Conservation (phyloP, 2,888 invertebrate species). For the Agrochola litura region DNA sequence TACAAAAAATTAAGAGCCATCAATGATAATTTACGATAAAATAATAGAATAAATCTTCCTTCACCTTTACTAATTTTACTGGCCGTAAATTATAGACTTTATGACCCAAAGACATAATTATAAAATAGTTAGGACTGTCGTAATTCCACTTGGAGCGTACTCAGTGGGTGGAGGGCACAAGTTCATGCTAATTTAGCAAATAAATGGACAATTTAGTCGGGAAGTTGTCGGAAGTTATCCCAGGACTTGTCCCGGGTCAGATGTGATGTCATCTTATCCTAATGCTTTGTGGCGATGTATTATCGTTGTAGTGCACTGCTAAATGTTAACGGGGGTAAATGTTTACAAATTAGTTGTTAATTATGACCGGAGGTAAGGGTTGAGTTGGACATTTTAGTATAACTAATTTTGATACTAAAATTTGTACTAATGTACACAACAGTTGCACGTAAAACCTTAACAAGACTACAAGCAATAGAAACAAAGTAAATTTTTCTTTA, state of each 20-base stretch:
- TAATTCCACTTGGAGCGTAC: conserved; percentile 64
- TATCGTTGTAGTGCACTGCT: conserved; percentile 44
- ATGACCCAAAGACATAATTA: conserved; percentile 68
- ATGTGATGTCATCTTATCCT: conserved; percentile 64
- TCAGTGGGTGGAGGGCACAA: conserved; percentile 66
- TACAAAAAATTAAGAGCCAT: neutral
- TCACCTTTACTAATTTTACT: conserved; percentile 36
- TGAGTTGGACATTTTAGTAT: conserved; percentile 5
- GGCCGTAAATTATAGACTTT: conserved; percentile 57
- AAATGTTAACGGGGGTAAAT: conserved; percentile 18
- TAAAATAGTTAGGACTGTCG: conserved; percentile 70
- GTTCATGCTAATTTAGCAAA: conserved; percentile 77
- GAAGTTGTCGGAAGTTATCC: conserved; percentile 71
- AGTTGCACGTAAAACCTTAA: neutral
- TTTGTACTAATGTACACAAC: neutral
- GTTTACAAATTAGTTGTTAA: conserved; percentile 25
- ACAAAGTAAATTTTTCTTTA: too few species aligned
- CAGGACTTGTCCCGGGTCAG: conserved; percentile 60
- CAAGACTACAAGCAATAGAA: neutral
- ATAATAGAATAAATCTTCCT: conserved; percentile 27
- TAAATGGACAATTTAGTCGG: conserved; percentile 79
- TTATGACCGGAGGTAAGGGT: neutral
- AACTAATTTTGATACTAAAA: neutral
- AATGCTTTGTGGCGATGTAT: conserved; percentile 62
- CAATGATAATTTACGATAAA: conserved; percentile 2